phyloP scores from a whole-genome alignment of 2,888 invertebrate species.

The Chymomyza amoena region DNA sequence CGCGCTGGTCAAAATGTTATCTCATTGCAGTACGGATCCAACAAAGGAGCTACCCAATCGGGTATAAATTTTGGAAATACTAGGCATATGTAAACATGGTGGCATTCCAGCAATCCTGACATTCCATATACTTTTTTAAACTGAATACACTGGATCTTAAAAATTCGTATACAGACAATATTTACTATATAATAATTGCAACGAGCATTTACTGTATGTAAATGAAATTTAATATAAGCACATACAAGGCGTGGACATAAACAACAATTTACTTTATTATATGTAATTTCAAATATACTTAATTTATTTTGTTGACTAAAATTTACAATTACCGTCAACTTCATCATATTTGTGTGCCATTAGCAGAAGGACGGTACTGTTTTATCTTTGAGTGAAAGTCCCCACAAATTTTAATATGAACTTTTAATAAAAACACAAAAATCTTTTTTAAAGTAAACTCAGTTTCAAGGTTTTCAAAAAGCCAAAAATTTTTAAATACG shows the following conservation, averaged over 20 bases:
- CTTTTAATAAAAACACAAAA: neutral
- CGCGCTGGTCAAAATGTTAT: conserved; percentile 95
- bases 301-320: neutral
- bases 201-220: neutral
- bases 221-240: neutral
- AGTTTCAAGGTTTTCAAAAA: neutral
- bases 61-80: conserved; percentile 98
- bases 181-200: neutral
- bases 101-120: conserved; percentile 8
- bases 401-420: neutral
- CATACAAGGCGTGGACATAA: neutral
- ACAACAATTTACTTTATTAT: neutral
- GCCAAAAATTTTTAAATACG: neutral
- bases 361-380: neutral
- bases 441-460: neutral
- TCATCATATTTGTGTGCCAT: neutral
- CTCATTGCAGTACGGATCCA: conserved; percentile 96
- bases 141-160: neutral
- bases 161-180: neutral
- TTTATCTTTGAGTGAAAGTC: neutral
- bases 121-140: conserved; percentile 1
- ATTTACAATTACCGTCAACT: neutral
- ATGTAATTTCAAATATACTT: neutral
- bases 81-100: conserved; percentile 93
- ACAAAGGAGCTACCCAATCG: conserved; percentile 97